Percentiles rank a stretch among this genome's conserved stretches.
phyloP scores from a whole-genome alignment of 2,797 vertebrate species.

The Propithecus deckenii region DNA sequence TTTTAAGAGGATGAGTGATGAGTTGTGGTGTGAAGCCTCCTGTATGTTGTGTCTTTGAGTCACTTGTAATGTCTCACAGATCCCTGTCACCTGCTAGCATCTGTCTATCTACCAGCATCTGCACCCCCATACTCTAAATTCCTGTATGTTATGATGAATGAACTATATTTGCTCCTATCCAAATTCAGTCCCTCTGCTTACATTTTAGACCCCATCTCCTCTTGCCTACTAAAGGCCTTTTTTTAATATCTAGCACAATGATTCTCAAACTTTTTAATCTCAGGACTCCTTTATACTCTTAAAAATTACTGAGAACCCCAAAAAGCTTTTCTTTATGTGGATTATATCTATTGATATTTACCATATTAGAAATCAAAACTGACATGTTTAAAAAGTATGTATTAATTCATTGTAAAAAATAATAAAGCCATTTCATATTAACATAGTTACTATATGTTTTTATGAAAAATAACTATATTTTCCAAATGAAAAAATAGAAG shows the following conservation, averaged over 20 bases:
- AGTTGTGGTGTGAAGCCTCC: not conserved
- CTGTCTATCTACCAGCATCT: not conserved
- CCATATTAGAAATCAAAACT: constrained; percentile 28
- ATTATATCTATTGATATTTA: not conserved
- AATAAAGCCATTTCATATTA: constrained; percentile 25
- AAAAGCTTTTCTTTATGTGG: constrained; percentile 40
- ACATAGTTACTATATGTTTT: not conserved
- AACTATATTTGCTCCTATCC: not conserved
- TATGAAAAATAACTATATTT: constrained; percentile 34
- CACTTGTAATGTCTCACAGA: not conserved
- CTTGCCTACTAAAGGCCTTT: not conserved
- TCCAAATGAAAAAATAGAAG: not conserved
- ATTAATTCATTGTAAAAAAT: not conserved
- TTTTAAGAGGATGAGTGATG: not conserved
- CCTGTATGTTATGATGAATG: not conserved
- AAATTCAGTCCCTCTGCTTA: not conserved
- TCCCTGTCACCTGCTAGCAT: not conserved
- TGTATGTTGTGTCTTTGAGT: not conserved
- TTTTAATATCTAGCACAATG: not conserved
- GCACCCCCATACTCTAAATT: not conserved
- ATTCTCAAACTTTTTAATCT: not conserved
- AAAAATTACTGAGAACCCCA: constrained; percentile 13
- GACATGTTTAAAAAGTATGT: constrained; percentile 40
- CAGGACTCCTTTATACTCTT: constrained; percentile 3
- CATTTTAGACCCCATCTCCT: not conserved